Evolutionary conservation across 30 jellyfish, hydroid and myxozoan genomes (phyloP).

Genomic region (Aurelia coerulea): DNA sequence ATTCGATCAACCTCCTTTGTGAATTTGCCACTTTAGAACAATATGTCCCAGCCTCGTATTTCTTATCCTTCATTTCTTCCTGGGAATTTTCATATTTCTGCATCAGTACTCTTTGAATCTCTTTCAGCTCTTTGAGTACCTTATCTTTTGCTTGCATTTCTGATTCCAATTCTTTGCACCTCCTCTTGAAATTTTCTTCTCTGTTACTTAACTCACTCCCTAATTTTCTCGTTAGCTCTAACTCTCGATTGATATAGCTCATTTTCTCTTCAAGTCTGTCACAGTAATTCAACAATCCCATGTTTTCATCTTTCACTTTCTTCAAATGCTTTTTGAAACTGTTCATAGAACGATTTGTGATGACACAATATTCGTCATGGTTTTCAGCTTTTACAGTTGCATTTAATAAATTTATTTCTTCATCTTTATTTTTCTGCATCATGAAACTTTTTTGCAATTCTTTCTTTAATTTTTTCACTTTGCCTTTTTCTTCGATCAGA

Average conservation of each 20-base stretch:
- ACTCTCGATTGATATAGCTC: slow-evolving; percentile 9
- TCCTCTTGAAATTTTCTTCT: not conserved
- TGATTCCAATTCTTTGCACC: slow-evolving; percentile 14
- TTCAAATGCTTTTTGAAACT: slow-evolving; percentile 18
- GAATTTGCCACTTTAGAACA: slow-evolving; percentile 16
- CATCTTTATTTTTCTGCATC: slow-evolving; percentile 6
- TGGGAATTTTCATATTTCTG: not conserved
- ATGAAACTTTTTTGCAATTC: slow-evolving; percentile 5
- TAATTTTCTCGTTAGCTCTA: not conserved
- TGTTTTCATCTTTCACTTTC: slow-evolving; percentile 26
- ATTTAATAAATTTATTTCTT: slow-evolving; percentile 14
- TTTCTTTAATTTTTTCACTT: not conserved
- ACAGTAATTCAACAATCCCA: slow-evolving; percentile 2
- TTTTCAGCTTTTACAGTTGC: slow-evolving; percentile 28
- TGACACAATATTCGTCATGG: slow-evolving; percentile 17
- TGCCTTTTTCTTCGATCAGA: not conserved
- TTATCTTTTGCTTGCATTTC: slow-evolving; percentile 2
- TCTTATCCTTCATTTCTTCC: slow-evolving; percentile 25
- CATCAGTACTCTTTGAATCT: slow-evolving; percentile 16
- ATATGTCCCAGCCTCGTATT: slow-evolving; percentile 3
- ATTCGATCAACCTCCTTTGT: slow-evolving; percentile 19
- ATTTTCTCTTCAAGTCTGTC: slow-evolving; percentile 28
- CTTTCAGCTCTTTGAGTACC: slow-evolving; percentile 9
- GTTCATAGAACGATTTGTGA: slow-evolving; percentile 31
- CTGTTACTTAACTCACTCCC: slow-evolving; percentile 9